Conservation (phyloP, 2,888 invertebrate genomes). For the Drosophila atroscutellata region DNA sequence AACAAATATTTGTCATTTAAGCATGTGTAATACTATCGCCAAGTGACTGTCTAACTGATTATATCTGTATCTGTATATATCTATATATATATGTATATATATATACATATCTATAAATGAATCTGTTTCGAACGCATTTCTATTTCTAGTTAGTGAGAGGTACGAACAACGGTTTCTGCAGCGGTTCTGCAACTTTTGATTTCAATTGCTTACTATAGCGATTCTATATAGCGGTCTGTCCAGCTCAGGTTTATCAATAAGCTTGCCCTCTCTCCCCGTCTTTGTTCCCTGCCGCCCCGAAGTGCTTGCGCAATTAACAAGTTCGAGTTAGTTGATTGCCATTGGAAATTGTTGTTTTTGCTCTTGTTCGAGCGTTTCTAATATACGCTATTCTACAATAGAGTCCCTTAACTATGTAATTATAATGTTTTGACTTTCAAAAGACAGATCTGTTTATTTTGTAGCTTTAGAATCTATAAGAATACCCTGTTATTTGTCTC, state of each 20-base stretch:
- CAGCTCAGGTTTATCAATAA: constrained; percentile 31
- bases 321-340: constrained; percentile 32
- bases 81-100: constrained; percentile 1
- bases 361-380: constrained; percentile 20
- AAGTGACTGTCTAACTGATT: constrained; percentile 42
- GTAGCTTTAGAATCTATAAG: neutral
- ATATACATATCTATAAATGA: constrained; percentile 5
- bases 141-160: constrained; percentile 24
- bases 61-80: constrained; percentile 33
- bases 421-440: neutral
- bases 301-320: constrained; percentile 52
- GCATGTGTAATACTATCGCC: constrained; percentile 58
- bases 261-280: neutral
- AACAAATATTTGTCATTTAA: constrained; percentile 71
- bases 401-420: neutral
- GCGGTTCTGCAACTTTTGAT: constrained; percentile 68
- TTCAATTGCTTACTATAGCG: constrained; percentile 49
- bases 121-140: constrained; percentile 31
- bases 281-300: neutral
- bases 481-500: neutral
- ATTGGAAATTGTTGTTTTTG: constrained; percentile 22
- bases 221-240: constrained; percentile 61
- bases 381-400: constrained; percentile 15
- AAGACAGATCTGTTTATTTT: neutral
- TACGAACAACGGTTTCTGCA: constrained; percentile 48